phyloP scores from a whole-genome alignment of 2,888 invertebrate genomes.

The Phymatocera aterrima region DNA sequence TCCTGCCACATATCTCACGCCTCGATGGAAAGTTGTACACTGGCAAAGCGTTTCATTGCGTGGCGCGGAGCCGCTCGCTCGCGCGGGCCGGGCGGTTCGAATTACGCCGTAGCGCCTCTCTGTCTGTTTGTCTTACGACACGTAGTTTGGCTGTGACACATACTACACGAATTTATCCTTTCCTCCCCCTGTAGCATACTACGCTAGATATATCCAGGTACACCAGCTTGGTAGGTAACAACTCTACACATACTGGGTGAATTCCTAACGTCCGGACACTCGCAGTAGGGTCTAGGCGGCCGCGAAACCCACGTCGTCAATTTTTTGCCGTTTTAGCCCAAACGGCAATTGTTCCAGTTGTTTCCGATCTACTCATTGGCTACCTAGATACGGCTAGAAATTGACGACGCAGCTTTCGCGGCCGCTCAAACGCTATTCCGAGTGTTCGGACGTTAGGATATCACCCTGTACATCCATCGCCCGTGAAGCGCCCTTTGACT shows the following conservation, averaged over 20 bases:
- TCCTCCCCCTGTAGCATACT: background rate
- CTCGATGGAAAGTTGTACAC: slow-evolving; percentile 7
- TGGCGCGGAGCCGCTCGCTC: too few species aligned
- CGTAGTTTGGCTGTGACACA: slow-evolving; percentile 49
- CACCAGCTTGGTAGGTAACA: background rate
- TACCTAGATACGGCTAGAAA: too few species aligned
- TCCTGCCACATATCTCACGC: background rate
- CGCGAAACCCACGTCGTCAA: too few species aligned
- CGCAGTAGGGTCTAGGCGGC: too few species aligned
- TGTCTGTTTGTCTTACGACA: slow-evolving; percentile 55
- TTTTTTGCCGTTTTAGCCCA: too few species aligned
- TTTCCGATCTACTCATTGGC: too few species aligned
- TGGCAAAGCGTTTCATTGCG: slow-evolving; percentile 48
- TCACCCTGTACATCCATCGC: background rate
- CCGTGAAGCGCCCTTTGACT: slow-evolving; percentile 33
- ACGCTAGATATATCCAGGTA: slow-evolving; percentile 24
- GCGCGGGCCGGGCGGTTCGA: slow-evolving; percentile 57
- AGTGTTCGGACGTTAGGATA: too few species aligned
- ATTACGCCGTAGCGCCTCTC: slow-evolving; percentile 56
- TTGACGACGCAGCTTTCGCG: too few species aligned
- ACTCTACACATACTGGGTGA: too few species aligned
- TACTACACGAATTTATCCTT: slow-evolving; percentile 13
- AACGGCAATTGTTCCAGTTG: too few species aligned
- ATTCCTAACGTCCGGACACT: too few species aligned
- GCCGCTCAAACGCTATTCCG: too few species aligned